Base-by-base conservation (phyloP, 2,888 invertebrate genomes). In the Cistogaster globosa region DNA sequence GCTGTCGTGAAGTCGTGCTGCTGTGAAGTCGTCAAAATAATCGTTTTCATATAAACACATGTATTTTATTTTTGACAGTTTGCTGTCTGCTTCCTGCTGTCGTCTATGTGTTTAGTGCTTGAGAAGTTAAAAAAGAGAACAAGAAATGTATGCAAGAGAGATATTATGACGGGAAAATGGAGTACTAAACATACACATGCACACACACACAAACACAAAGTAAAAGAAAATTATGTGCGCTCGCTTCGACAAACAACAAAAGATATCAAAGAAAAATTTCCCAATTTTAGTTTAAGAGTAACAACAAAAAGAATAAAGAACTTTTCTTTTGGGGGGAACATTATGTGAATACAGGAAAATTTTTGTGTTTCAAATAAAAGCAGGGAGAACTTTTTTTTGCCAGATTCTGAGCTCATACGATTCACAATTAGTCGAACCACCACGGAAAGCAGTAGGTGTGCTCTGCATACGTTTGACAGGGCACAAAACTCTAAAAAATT, bases 361-460 rank as follows among this genome's bases (percentile, higher is more conserved):
- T 69, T 57, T 57, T 81, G 72, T 81, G 80, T 72, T 58, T 69
- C 62, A 38, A 77, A 76, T 53, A 71, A 74, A 57, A 75, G 74
- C 63, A 77, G 82, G 78, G 58, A 82, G 75, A 82, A 85, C 69
- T 82, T 82, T 76, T 32, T 42, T 81, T 82, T 69, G 74, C 82
- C 85, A 78, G 74, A 82, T 74, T 74, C 81, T 75, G 78, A 85
- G 85, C 85, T 55, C 78, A 75, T 71, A 78, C 78, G 65, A 85
- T 57, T 85, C 85, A 84, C 76, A 84, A 80, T 67, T 84, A 84
- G 80, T 84, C 78, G 78, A 85, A 82, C 82, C 77, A 71, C 74
- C 82, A 85, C 85, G 78, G 85, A 85, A 78, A 82, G 77, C 69
- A 82, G 85, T 83, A 85, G 84, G 84, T 85, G 84, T 85, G 84